Conservation (phyloP, 2,888 invertebrate species). For the Malacosoma neustria region DNA sequence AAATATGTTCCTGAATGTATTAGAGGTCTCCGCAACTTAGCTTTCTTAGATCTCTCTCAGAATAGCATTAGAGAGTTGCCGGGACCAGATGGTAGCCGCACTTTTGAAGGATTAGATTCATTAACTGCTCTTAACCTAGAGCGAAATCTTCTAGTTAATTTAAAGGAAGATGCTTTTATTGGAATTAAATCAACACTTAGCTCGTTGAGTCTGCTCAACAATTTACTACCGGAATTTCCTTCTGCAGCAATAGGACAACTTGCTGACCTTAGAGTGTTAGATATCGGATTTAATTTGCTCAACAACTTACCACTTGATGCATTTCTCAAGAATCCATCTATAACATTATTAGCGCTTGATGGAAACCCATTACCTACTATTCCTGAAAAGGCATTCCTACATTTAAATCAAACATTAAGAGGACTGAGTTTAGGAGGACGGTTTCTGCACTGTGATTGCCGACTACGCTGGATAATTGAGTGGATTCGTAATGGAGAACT, state of each 20-base stretch:
- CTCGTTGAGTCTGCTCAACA: conserved; percentile 91
- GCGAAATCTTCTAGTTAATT: conserved; percentile 86
- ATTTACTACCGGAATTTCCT: conserved; percentile 91
- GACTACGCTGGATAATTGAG: conserved; percentile 90
- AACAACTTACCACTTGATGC: conserved; percentile 87
- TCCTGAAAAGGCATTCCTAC: conserved; percentile 84
- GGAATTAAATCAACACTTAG: conserved; percentile 89
- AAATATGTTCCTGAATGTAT: conserved; percentile 87
- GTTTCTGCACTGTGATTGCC: conserved; percentile 92
- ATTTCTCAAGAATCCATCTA: conserved; percentile 86
- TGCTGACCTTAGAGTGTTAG: conserved; percentile 88
- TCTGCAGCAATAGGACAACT: conserved; percentile 85
- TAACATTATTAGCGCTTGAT: conserved; percentile 91
- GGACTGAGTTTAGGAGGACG: conserved; percentile 92
- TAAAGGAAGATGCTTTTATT: conserved; percentile 84
- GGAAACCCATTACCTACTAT: conserved; percentile 92
- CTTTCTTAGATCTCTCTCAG: conserved; percentile 92
- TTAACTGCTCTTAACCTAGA: conserved; percentile 92
- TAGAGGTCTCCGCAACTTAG: conserved; percentile 83
- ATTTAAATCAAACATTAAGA: conserved; percentile 86
- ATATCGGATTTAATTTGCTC: conserved; percentile 93
- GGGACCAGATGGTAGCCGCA: conserved; percentile 77
- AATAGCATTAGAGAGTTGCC: conserved; percentile 90
- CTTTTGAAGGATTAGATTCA: conserved; percentile 86
- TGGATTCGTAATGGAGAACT: conserved; percentile 92